Conservation (phyloP, 1,140 invertebrate species). For the Aporrectodea caliginosa region DNA sequence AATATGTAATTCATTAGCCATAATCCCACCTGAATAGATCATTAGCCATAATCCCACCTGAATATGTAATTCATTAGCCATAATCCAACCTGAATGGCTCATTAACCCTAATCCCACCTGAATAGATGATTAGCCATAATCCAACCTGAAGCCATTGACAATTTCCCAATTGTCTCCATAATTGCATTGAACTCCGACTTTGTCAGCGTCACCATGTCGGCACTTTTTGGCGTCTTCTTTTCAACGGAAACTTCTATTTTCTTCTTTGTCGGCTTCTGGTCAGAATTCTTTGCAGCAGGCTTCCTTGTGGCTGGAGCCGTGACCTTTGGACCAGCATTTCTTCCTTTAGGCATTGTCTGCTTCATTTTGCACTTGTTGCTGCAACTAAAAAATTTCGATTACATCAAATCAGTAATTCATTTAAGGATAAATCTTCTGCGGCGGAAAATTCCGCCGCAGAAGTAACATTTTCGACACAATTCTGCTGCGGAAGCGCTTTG, state of each 20-base stretch:
- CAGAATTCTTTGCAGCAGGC: neutral
- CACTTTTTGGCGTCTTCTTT: neutral
- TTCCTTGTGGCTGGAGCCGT: neutral
- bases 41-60: neutral
- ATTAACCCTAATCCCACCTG: neutral
- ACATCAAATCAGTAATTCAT: too few species aligned
- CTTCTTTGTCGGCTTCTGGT: neutral
- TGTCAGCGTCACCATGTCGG: conserved; percentile 12
- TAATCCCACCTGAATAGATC: neutral
- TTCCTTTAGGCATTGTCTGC: neutral
- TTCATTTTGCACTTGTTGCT: neutral
- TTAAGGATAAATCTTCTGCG: too few species aligned
- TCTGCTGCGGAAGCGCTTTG: too few species aligned
- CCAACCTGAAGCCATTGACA: conserved; percentile 8
- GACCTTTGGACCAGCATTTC: neutral
- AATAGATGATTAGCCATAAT: neutral
- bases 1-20: neutral
- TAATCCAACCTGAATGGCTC: neutral
- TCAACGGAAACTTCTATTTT: neutral
- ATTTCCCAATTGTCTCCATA: conserved; percentile 17
- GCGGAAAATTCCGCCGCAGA: too few species aligned
- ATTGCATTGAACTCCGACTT: conserved; percentile 21
- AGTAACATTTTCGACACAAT: too few species aligned
- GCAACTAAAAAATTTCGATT: neutral
- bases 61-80: neutral